A percentile compares a stretch with the other conserved stretches of the same genome.
Conservation (phyloP, 2,888 invertebrate species). For the Hedya salicella region DNA sequence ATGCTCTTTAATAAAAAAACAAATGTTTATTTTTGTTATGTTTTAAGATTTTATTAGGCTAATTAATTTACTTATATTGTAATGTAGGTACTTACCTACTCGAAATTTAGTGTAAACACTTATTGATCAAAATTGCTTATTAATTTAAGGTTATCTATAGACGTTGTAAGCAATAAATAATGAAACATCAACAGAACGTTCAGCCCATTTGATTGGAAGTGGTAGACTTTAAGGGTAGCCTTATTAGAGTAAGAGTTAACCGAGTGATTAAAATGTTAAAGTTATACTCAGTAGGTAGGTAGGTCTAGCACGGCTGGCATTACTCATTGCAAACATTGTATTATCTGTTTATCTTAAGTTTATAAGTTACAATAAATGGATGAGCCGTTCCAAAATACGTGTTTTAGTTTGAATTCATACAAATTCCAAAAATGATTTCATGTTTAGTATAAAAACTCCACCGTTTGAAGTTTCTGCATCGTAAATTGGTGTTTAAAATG, state of each 20-base stretch:
- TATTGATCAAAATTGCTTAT: constrained; percentile 24
- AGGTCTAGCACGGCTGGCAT: constrained; percentile 76
- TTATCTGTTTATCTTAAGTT: constrained; percentile 76
- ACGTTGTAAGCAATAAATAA: constrained; percentile 62
- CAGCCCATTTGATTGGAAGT: constrained; percentile 63
- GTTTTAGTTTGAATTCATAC: constrained; percentile 7
- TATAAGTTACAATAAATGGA: constrained; percentile 75
- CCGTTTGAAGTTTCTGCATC: no score
- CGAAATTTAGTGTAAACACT: constrained; percentile 4
- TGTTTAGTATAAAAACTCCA: no score
- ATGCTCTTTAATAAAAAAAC: constrained; percentile 19
- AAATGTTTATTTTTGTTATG: constrained; percentile 31
- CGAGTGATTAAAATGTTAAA: constrained; percentile 70
- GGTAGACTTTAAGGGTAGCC: constrained; percentile 82
- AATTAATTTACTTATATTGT: constrained; percentile 7
- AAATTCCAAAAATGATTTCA: no score
- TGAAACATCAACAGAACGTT: constrained; percentile 54
- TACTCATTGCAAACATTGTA: constrained; percentile 77
- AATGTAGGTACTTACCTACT: constrained; percentile 14
- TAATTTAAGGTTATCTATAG: constrained; percentile 25
- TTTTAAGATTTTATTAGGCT: constrained; percentile 32
- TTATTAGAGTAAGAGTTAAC: constrained; percentile 80
- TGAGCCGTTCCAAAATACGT: constrained; percentile 50
- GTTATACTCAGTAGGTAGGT: constrained; percentile 70
- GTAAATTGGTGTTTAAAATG: no score